A percentile compares a stretch with the other conserved stretches of the same genome.
phyloP scores from a whole-genome alignment of 2,888 invertebrate species.

The Epirrita christyi region DNA sequence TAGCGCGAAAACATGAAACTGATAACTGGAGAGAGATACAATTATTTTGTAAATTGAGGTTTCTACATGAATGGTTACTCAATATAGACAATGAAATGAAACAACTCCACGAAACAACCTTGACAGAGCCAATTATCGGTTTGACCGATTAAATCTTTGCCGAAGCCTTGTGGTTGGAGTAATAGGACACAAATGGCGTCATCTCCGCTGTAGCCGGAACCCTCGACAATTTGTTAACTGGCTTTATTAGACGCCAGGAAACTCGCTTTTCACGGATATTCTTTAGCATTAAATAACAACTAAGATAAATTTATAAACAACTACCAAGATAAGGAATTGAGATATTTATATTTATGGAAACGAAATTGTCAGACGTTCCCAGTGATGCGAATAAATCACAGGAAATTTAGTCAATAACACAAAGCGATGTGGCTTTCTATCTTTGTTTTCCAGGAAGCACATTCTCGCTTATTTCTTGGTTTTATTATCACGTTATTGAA shows the following conservation, averaged over 20 bases:
- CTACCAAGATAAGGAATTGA: not conserved
- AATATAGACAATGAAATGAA: too few species aligned
- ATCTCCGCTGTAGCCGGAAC: conserved; percentile 4
- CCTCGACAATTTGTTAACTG: conserved; percentile 28
- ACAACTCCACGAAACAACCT: conserved; percentile 5
- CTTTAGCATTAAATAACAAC: conserved; percentile 14
- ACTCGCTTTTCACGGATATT: conserved; percentile 7
- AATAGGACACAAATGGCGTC: conserved; percentile 19
- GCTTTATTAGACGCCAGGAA: conserved; percentile 29
- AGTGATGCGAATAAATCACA: not conserved
- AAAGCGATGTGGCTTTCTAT: not conserved
- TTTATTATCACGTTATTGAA: too few species aligned
- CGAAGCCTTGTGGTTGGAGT: conserved; percentile 21
- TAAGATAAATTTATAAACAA: conserved; percentile 10
- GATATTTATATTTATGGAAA: not conserved
- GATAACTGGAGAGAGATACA: too few species aligned
- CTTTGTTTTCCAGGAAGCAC: not conserved
- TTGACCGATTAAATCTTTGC: conserved; percentile 38
- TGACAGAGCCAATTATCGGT: conserved; percentile 30
- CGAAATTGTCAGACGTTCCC: not conserved
- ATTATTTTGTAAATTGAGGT: too few species aligned
- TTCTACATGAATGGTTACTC: too few species aligned
- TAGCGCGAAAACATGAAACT: too few species aligned
- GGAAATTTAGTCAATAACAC: not conserved
- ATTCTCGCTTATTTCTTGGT: not conserved